Base-by-base conservation (phyloP, 2,797 vertebrate species). In the Parotocinclus haroldoi region DNA sequence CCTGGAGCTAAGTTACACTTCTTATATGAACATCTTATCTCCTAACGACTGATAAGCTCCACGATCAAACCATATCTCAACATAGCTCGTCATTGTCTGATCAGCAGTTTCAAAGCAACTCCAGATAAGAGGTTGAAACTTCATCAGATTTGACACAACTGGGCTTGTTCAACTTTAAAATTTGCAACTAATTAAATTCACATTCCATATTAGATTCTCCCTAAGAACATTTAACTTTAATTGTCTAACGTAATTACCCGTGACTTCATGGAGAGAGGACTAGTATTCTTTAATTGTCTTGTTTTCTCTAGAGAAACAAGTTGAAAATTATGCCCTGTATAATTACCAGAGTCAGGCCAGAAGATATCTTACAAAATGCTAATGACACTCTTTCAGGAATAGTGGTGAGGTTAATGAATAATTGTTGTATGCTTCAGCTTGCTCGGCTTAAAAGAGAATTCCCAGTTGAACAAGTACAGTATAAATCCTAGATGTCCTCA, bases 381-480 rank as follows among this genome's bases (percentile, higher is more conserved):
- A 84, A 80, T 76, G 78, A 86, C 64, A 81, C 79, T 74, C 58
- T 74, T 84, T 84, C 61, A 55, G 74, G 74, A 86, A 72, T 76
- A 84, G 84, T 81, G 69, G 17, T 39, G 60, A 84, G 69, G 87
- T 89, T 91, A 91, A 92, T 88, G 85, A 92, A 88, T 87, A 85
- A 88, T 83, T 74, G 72, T 82, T 82, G 77, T 37, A 46, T 66
- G 61, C 10, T 57, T 54, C 52, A 48, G 53, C 39, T 69, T 39
- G 39, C 56, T 58, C 10, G 59, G 69, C 42, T 74, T 19, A 38
- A 10, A 55, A 36, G 50, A 73, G 37, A 59, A 56, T 73, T 74
- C 44, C 49, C 49, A 56, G 71, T 80, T 76, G 52, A 61, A 48
- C 59, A 19, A 44, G 66, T 77, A 75, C 37, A 61, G 44, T 19